Conservation (phyloP, 2,797 vertebrate genomes). For the Myotis pilosus region DNA sequence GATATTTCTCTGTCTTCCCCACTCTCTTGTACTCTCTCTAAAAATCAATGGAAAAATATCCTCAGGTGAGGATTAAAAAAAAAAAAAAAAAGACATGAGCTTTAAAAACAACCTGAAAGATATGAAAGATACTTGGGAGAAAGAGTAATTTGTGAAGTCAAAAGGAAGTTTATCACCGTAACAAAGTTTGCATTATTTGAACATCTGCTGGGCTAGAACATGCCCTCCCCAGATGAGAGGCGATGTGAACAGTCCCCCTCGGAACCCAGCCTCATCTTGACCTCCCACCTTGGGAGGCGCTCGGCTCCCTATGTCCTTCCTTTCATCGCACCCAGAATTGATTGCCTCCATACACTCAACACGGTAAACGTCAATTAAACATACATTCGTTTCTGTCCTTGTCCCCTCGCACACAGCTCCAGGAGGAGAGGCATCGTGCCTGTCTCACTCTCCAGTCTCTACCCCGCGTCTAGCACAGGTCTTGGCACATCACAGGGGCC, state of each 20-base stretch:
- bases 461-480: background rate
- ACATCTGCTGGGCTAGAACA: background rate
- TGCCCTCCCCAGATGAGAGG: background rate
- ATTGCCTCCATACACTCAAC: background rate
- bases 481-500: background rate
- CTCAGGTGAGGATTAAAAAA: no score
- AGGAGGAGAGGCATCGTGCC: background rate
- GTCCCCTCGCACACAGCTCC: background rate
- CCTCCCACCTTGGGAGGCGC: no score
- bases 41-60: no score
- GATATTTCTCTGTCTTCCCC: no score
- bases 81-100: no score
- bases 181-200: background rate
- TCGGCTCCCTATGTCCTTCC: background rate
- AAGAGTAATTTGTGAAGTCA: background rate
- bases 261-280: background rate
- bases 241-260: background rate
- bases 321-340: background rate
- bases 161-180: background rate
- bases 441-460: background rate
- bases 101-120: no score
- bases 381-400: background rate
- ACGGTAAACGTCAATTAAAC: background rate
- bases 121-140: background rate
- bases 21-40: no score